Base-by-base conservation (phyloP, 2,113 vertebrate genomes). In the Toxostoma redivivum region DNA sequence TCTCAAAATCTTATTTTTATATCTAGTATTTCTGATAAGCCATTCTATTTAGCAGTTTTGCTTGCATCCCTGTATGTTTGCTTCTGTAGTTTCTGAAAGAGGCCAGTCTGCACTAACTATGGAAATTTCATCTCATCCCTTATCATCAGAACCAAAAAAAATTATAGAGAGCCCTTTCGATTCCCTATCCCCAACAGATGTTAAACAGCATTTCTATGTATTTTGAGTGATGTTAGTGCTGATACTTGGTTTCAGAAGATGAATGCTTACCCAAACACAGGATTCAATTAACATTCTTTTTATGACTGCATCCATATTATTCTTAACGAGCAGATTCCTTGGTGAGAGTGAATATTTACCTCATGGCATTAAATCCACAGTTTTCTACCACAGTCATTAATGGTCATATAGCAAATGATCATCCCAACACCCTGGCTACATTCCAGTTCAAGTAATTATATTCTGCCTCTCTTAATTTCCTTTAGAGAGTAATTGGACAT, bases 361-460 rank as follows among this genome's bases (percentile, higher is more conserved):
- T 93, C 17, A 4, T 93, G 82, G 78, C 76, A 95, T 83, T 93
- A 96, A 94, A 96, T 93, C 85, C 57, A 81, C 71, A 83, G 56
- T 95, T 90, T 90, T 96, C 90, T 92, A 78, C 76, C 64, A 88
- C 64, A 94, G 72, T 70, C 93, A 80, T 92, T 96, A 95, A 96
- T 95, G 94, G 91, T 91, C 85, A 77, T 85, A 90, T 7, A 88
- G 81, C 90, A 96, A 95, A 96, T 93, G 93, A 94, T 95, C 92
- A 91, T 81, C 76, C 76, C 93, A 90, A 90, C 82, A 86, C 69
- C 21, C 92, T 96, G 94, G 92, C 90, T 95, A 37, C 60, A 53
- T 94, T 97, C 87, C 94, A 93, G 88, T 86, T 90, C 69, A 80
- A 91, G 93, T 94, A 97, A 96, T 96, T 96, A 92, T 93, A 94